Conservation (phyloP, 2,888 invertebrate genomes). For the Caenorhabditis plicata region DNA sequence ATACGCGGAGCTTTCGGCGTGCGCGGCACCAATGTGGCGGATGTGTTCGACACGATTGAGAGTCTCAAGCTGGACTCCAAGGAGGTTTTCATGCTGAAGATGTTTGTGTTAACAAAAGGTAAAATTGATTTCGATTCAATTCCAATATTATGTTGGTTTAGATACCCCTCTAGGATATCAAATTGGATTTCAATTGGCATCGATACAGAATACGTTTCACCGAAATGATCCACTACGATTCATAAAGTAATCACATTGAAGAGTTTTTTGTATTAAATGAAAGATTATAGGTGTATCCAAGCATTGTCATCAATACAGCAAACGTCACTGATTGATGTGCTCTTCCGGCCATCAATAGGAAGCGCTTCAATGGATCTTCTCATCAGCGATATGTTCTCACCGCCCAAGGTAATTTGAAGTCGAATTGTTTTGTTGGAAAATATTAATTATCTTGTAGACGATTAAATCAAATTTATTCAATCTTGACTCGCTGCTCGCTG, state of each 20-base stretch:
- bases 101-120: conserved; percentile 45
- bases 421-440: too few species aligned
- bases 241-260: conserved; percentile 34
- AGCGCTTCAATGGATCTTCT: conserved; percentile 41
- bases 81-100: conserved; percentile 45
- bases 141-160: conserved; percentile 17
- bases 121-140: too few species aligned
- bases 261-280: background rate
- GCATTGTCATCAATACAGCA: conserved; percentile 10
- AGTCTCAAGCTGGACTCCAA: conserved; percentile 36
- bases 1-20: conserved; percentile 9
- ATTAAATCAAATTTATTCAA: too few species aligned
- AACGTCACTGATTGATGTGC: conserved; percentile 29
- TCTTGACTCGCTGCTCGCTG: too few species aligned
- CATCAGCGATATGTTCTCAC: conserved; percentile 39
- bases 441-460: too few species aligned
- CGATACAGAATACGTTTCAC: conserved; percentile 44
- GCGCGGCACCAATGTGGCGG: conserved; percentile 15
- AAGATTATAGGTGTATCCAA: conserved; percentile 25
- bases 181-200: conserved; percentile 44
- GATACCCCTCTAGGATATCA: conserved; percentile 30
- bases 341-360: conserved; percentile 46
- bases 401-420: conserved; percentile 11
- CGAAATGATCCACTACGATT: conserved; percentile 48
- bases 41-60: conserved; percentile 36